Evolutionary conservation across 2,888 invertebrate genomes (phyloP).

Genomic region (Sarcophaga rosellei): DNA sequence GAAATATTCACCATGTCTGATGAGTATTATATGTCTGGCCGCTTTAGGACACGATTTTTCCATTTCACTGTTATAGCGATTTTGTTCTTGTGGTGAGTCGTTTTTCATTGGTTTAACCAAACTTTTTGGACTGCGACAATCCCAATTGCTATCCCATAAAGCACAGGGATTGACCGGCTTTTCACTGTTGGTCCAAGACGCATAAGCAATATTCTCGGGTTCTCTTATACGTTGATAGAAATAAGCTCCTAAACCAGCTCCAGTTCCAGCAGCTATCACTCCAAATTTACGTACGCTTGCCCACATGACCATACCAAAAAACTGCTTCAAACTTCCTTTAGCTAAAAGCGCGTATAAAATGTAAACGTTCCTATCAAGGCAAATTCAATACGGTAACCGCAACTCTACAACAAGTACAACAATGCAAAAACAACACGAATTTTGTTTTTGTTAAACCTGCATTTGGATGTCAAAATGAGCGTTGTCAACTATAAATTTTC

Average conservation of each 20-base stretch:
- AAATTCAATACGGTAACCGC: too few species aligned
- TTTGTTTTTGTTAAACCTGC: too few species aligned
- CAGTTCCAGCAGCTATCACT: constrained; percentile 84
- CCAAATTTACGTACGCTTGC: constrained; percentile 66
- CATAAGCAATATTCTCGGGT: constrained; percentile 82
- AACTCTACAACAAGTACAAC: too few species aligned
- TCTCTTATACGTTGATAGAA: constrained; percentile 82
- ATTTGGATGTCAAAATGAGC: too few species aligned
- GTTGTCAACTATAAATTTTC: too few species aligned
- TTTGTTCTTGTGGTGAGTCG: constrained; percentile 84
- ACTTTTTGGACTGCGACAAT: constrained; percentile 89
- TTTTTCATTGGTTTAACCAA: constrained; percentile 85
- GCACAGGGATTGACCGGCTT: constrained; percentile 79
- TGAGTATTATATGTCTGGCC: constrained; percentile 90
- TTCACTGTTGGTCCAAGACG: constrained; percentile 86
- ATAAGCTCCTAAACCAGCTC: constrained; percentile 86
- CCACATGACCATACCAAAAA: constrained; percentile 66
- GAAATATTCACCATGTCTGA: constrained; percentile 98
- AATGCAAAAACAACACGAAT: too few species aligned
- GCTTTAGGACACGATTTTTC: constrained; percentile 84
- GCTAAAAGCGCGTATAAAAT: constrained; percentile 35
- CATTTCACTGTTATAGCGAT: constrained; percentile 85
- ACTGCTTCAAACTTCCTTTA: background rate
- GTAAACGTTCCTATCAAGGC: background rate
- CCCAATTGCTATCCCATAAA: constrained; percentile 95